A percentile compares a stretch with the other conserved stretches of the same genome.
Conservation (phyloP, 2,888 invertebrate genomes). For the Cataglyphis livida region DNA sequence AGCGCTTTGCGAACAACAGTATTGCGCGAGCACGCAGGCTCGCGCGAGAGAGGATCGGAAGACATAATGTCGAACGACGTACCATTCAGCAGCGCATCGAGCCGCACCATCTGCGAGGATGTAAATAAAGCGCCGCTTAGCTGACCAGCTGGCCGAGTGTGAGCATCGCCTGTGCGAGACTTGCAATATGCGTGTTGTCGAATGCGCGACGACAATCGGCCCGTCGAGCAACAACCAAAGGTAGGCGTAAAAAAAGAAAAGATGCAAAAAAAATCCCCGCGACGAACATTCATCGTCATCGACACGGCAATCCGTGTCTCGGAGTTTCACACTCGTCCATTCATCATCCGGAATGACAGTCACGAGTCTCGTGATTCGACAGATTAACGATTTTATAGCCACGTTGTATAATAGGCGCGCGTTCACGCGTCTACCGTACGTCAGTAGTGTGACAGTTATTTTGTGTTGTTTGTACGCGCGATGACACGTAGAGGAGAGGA, state of each 20-base stretch:
- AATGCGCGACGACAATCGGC: slow-evolving; percentile 67
- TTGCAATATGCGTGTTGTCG: slow-evolving; percentile 78
- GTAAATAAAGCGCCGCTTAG: slow-evolving; percentile 81
- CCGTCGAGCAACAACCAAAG: slow-evolving; percentile 79
- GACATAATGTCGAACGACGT: slow-evolving; percentile 78
- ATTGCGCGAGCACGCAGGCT: slow-evolving; percentile 25
- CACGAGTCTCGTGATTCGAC: neutral
- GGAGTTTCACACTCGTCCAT: neutral
- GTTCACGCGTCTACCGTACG: neutral
- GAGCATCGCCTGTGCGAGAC: slow-evolving; percentile 60
- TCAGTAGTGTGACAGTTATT: slow-evolving; percentile 30
- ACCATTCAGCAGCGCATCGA: slow-evolving; percentile 68
- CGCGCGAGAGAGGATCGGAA: slow-evolving; percentile 29
- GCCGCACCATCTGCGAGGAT: slow-evolving; percentile 71
- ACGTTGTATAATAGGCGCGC: neutral
- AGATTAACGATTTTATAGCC: neutral
- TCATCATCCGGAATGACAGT: neutral
- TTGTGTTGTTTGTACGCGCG: slow-evolving; percentile 15
- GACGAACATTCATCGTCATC: neutral
- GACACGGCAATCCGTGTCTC: neutral
- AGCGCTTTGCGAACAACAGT: neutral
- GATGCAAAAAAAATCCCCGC: neutral
- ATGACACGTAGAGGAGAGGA: no score
- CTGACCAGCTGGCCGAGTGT: slow-evolving; percentile 75
- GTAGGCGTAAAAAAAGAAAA: slow-evolving; percentile 67